phyloP scores from a whole-genome alignment of 1,140 invertebrate species.

The Trialeurodes vaporariorum region DNA sequence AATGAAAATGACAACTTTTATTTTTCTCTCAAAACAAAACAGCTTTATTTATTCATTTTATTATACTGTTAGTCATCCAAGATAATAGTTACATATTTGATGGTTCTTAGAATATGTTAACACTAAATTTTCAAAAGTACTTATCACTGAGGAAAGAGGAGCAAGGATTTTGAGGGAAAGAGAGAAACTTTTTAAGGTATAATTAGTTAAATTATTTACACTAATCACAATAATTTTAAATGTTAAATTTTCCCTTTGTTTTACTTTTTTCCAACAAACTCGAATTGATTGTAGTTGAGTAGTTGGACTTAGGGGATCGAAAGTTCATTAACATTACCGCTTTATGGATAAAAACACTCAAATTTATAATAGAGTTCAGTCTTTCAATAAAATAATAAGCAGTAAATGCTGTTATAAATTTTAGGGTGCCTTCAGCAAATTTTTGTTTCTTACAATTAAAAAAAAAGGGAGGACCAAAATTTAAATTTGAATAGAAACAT shows the following conservation, averaged over 20 bases:
- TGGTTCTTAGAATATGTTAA: background rate
- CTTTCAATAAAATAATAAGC: constrained; percentile 1
- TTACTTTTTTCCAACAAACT: background rate
- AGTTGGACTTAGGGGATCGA: background rate
- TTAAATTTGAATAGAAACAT: background rate
- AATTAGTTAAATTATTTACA: background rate
- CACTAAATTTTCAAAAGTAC: background rate
- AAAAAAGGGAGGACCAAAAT: too few relatives aligned
- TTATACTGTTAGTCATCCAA: background rate
- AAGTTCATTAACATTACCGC: background rate
- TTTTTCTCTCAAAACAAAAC: constrained; percentile 1
- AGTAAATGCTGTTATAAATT: background rate
- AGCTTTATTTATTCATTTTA: background rate
- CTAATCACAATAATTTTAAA: background rate
- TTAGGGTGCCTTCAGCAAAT: background rate
- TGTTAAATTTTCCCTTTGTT: background rate
- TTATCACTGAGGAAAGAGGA: background rate
- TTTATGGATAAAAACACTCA: background rate
- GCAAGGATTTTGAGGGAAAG: background rate
- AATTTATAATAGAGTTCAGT: background rate
- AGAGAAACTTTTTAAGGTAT: background rate
- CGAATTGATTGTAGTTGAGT: background rate
- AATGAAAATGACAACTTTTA: too few relatives aligned
- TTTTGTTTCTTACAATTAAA: too few relatives aligned
- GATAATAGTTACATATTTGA: constrained; percentile 1